Conservation (phyloP, 2,797 vertebrate genomes). For the Pangasius djambal region DNA sequence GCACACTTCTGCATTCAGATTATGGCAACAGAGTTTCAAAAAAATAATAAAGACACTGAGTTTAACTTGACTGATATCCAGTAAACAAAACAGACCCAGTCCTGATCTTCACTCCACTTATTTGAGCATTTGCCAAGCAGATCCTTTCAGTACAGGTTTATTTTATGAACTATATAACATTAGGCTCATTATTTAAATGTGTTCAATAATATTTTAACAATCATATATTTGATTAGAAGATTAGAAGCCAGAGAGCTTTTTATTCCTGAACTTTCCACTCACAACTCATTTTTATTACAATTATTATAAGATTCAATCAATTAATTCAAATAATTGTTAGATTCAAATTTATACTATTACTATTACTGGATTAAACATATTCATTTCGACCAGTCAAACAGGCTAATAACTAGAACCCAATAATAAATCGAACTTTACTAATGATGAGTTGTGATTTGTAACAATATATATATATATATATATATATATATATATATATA, state of each 20-base stretch:
- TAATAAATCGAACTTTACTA: neutral
- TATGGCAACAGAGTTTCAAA: conserved; percentile 23
- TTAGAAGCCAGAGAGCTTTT: neutral
- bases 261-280: neutral
- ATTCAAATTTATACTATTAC: neutral
- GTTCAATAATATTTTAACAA: neutral
- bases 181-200: neutral
- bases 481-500: neutral
- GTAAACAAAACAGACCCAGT: conserved; percentile 10
- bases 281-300: neutral
- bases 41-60: conserved; percentile 11
- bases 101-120: neutral
- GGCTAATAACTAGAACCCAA: neutral
- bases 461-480: too few species aligned
- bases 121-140: neutral
- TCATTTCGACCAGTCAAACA: neutral
- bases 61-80: conserved; percentile 3
- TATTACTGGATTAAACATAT: too few species aligned
- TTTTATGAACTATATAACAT: neutral
- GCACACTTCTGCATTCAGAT: neutral
- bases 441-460: neutral
- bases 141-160: neutral
- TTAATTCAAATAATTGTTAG: neutral
- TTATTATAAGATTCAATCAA: neutral
- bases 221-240: neutral